phyloP scores from a whole-genome alignment of 2,797 vertebrate genomes.

The Labeo calbasu region DNA sequence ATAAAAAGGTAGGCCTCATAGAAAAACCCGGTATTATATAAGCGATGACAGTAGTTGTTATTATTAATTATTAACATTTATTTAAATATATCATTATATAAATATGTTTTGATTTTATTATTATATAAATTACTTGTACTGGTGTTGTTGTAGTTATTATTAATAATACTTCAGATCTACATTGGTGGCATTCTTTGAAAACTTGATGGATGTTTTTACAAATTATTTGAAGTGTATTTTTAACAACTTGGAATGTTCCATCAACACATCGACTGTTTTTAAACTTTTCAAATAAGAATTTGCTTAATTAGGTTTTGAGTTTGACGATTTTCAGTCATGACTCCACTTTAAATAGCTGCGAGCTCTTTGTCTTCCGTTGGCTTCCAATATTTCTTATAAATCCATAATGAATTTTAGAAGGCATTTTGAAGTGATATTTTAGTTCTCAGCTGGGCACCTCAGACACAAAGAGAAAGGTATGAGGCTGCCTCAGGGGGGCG shows the following conservation, averaged over 20 bases:
- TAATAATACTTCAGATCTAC: not conserved
- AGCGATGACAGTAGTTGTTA: not conserved
- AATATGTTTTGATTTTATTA: not conserved
- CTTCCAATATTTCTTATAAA: slow-evolving; percentile 3
- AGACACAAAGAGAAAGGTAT: slow-evolving; percentile 64
- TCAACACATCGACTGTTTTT: not conserved
- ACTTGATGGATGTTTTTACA: not conserved
- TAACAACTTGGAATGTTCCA: not conserved
- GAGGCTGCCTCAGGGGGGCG: slow-evolving; percentile 63
- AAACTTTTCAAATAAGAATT: not conserved
- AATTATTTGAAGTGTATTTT: not conserved
- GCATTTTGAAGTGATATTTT: slow-evolving; percentile 63
- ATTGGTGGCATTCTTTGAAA: not conserved
- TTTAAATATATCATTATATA: not conserved
- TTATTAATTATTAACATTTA: not conserved
- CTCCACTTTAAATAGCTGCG: slow-evolving; percentile 58
- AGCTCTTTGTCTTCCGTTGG: not conserved
- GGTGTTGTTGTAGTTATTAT: not conserved
- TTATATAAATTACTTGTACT: not conserved
- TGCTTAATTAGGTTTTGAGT: not conserved
- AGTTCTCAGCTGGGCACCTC: slow-evolving; percentile 72
- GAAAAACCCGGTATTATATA: not conserved
- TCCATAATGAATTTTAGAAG: slow-evolving; percentile 10
- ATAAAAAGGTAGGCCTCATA: too few relatives aligned
- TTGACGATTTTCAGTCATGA: slow-evolving; percentile 75